Evolutionary conservation across 2,797 vertebrate genomes (phyloP), one percentile per base, ranked within the genome.

Genomic region (Clarias platycephalus): DNA sequence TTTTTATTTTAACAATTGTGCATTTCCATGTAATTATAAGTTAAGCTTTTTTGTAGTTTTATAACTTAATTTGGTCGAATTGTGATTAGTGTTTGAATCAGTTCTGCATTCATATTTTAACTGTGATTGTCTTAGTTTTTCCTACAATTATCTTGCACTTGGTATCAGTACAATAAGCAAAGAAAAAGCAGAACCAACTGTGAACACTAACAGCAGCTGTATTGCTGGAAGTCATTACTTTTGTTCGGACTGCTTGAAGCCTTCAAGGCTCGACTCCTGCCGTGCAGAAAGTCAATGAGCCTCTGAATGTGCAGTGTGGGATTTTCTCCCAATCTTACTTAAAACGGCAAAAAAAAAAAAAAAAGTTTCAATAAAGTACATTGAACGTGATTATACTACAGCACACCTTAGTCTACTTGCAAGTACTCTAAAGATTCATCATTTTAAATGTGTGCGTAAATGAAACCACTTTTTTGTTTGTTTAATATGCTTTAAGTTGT

Each of bases 181-280:
- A 57, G 53, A 31, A 10, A 16, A 75, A 57, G 49, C 72, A 57
- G 53, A 24, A 74, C n/a, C n/a, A 55, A 31, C 72, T 55, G 53
- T 75, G 72, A 58, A 76, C 74, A 58, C 24, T 76, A 76, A 34
- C 26, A 76, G 18, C 74, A 34, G 28, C 74, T 24, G 74, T 22
- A n/a, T 15, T 16, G 20, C 57, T 77, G 20, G 28, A 37, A 37
- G 31, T 37, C 57, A n/a, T 77, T 60, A 37, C 57, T 60, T 60
- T 77, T 60, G 55, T 60, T 77, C 26, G 12, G 16, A 26, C 71
- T 55, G 49, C 49, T 28, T 20, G 18, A 31, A 24, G 74, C 28
- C 16, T 75, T 75, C 55, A 13, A 4, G 13, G 57, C 75, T n/a
- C 31, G 57, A 60, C 12, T 3, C 31, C 10, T 24, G 31, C 12